phyloP scores from a whole-genome alignment of 92 coral and sea anemone species.

The Parazoanthus atlanticus region DNA sequence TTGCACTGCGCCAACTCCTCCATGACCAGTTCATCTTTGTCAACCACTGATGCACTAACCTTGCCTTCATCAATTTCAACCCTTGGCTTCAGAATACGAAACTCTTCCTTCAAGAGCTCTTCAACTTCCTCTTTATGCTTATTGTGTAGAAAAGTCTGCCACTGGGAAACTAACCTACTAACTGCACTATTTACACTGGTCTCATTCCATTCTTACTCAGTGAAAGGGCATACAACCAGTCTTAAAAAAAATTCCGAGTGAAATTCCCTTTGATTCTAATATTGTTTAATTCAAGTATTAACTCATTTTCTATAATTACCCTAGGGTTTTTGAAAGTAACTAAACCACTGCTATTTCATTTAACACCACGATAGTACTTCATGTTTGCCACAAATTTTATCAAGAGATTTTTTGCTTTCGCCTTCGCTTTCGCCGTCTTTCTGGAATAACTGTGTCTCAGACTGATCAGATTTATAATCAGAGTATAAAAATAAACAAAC shows the following conservation, averaged over 20 bases:
- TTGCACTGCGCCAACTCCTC: slow-evolving; percentile 5
- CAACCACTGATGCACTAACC: slow-evolving; percentile 20
- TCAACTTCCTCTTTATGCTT: slow-evolving; percentile 13
- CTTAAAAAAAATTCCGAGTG: slow-evolving; percentile 12
- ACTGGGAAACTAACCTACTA: slow-evolving; percentile 22
- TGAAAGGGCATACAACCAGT: slow-evolving; percentile 35
- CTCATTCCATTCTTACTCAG: slow-evolving; percentile 22
- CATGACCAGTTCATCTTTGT: neutral
- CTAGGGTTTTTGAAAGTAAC: too few species aligned
- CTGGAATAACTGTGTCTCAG: too few species aligned
- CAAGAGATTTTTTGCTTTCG: too few species aligned
- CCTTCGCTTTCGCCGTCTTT: too few species aligned
- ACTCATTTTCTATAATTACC: slow-evolving; percentile 28
- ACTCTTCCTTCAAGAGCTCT: slow-evolving; percentile 23
- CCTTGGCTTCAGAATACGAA: neutral
- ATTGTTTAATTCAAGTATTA: slow-evolving; percentile 23
- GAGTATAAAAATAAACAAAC: too few species aligned
- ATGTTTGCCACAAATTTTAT: too few species aligned
- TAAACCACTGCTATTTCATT: too few species aligned
- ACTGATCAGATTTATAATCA: too few species aligned
- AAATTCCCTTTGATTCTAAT: slow-evolving; percentile 27
- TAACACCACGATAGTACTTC: too few species aligned
- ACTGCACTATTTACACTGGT: slow-evolving; percentile 12
- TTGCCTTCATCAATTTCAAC: slow-evolving; percentile 3
- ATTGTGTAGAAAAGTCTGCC: slow-evolving; percentile 11